Base-by-base conservation (phyloP, 2,888 invertebrate species). In the Chesias legatella region DNA sequence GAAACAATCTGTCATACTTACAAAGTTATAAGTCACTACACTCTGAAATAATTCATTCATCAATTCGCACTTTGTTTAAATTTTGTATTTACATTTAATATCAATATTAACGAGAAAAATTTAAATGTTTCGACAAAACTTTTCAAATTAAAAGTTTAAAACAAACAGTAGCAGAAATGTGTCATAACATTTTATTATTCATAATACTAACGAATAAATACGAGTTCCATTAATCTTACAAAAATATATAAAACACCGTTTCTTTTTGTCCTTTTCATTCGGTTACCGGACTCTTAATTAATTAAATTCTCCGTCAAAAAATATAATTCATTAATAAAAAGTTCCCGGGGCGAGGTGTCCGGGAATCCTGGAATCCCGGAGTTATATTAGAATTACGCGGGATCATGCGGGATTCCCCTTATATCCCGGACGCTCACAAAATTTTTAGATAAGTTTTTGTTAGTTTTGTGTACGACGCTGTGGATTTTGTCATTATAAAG, bases 311-410 rank as follows among this genome's bases (percentile, higher is more conserved):
- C 51, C 61, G 58, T 65, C 62, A 64, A 70, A 73, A 73, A 77
- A 75, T 74, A 66, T 63, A 70, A 72, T 71, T 69, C 60, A 73
- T 76, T 76, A 67, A 70, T 37, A 73, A 74, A 72, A 73, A 63
- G 57, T 63, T 63, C 51, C 51, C 42, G 41, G 45, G 43, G 53
- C 46, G 55, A 44, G 53, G 53, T 50, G 51, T 50, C 56, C 52
- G 27, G 41, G 43, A 31, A 29, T 41, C 33, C 51, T 48, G 51
- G 57, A 59, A 49, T 62, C 67, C 65, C 66, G 63, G 67, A 61
- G 66, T 65, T 68, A 69, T 70, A 70, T 77, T 67, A 74, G 68
- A 75, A 78, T 79, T 71, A 75, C 63, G 60, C 63, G 58, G 71
- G 77, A 78, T 79, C 71, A 77, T 67, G 63, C 61, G 65, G 69